Conservation (phyloP, 2,888 invertebrate genomes). For the Cantharis nigra region DNA sequence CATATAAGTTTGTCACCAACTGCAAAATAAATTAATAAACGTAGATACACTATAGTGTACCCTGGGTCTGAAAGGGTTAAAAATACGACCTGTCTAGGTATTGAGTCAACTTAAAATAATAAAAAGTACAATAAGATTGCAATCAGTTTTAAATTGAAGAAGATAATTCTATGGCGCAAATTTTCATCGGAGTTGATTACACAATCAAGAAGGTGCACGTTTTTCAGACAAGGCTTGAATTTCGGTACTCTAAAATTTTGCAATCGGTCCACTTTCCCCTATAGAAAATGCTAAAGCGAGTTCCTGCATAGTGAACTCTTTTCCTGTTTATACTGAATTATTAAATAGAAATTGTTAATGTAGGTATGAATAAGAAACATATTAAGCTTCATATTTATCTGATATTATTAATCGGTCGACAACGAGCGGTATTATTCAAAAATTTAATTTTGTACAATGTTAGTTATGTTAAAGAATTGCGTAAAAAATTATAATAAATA, state of each 20-base stretch:
- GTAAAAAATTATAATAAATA: conserved; percentile 18
- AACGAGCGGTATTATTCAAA: conserved; percentile 1
- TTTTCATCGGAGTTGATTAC: too few relatives aligned
- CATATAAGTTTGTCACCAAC: too few relatives aligned
- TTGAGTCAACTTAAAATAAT: too few relatives aligned
- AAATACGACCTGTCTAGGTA: too few relatives aligned
- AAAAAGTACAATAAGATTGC: too few relatives aligned
- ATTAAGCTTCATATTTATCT: neutral
- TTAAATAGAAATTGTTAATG: neutral
- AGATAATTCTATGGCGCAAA: too few relatives aligned
- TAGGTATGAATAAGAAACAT: neutral
- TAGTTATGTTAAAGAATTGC: conserved; percentile 31
- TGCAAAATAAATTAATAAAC: too few relatives aligned
- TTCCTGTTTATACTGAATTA: neutral
- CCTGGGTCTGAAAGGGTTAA: too few relatives aligned
- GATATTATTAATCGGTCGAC: neutral
- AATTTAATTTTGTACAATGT: conserved; percentile 24
- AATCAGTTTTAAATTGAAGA: too few relatives aligned
- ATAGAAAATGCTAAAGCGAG: neutral
- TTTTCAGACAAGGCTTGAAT: too few relatives aligned
- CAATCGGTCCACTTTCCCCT: neutral
- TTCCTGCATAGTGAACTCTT: neutral
- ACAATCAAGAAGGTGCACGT: too few relatives aligned
- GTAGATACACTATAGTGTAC: too few relatives aligned
- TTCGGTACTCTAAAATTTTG: neutral